Conservation (phyloP, 2,888 invertebrate genomes). For the Allacma fusca region DNA sequence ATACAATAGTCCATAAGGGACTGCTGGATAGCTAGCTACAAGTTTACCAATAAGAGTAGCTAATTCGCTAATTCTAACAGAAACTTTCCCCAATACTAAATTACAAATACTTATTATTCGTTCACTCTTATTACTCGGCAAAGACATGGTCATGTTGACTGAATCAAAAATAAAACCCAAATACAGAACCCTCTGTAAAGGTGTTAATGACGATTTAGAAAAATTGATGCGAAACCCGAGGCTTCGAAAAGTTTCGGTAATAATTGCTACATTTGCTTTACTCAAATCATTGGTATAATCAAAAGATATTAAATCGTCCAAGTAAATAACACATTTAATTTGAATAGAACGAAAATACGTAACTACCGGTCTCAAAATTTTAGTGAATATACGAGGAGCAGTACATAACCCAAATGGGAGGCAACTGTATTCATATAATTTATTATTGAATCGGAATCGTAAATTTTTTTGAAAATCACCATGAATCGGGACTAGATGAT, state of each 20-base stretch:
- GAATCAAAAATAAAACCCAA: constrained; percentile 36
- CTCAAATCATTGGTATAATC: background rate
- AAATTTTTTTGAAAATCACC: constrained; percentile 35
- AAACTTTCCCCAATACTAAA: background rate
- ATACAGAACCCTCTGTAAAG: constrained; percentile 4
- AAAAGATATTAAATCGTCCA: constrained; percentile 46
- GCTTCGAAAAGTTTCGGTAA: background rate
- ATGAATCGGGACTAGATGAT: constrained; percentile 37
- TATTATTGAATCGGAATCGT: constrained; percentile 36
- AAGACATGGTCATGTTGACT: background rate
- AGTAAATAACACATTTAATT: constrained; percentile 40
- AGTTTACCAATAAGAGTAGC: no score
- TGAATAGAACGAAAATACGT: constrained; percentile 9
- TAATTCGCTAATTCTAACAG: background rate
- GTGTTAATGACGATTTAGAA: constrained; percentile 9
- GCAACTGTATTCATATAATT: no score
- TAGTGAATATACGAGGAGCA: constrained; percentile 46
- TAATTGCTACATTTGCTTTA: background rate
- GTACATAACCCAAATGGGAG: constrained; percentile 43
- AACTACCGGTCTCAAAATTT: constrained; percentile 41
- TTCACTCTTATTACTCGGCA: constrained; percentile 3
- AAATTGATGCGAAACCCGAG: constrained; percentile 27
- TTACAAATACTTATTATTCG: background rate
- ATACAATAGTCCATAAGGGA: no score
- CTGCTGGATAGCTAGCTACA: no score